Evolutionary conservation across 2,113 vertebrate genomes (phyloP), one percentile per base, ranked within the genome.

Genomic region (Engystomops pustulosus): DNA sequence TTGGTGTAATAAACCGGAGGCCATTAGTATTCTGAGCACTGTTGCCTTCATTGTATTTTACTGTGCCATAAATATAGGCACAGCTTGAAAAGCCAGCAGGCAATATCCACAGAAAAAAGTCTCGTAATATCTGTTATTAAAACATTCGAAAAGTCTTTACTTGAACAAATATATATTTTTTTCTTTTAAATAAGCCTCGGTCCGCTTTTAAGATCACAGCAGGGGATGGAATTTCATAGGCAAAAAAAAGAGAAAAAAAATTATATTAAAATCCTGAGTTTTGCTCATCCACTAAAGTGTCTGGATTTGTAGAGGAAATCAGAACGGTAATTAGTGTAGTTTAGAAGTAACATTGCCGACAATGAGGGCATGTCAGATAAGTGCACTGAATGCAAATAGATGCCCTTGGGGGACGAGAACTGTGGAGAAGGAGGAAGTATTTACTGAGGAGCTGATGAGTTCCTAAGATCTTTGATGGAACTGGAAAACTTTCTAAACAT

Each of bases 51-150:
- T 88, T 89, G 88, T 92, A 86, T 89, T 91, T 92, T 92, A 89
- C 90, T 90, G 90, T 90, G 88, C 87, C 89, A 89, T 91, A 91
- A 91, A 92, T 92, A 90, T 58, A 75, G 79, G 44, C 90, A 87
- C 91, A 90, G 90, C 88, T 6, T 82, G 90, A 89, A 87, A 85
- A 88, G 89, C 89, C 90, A 90, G 90, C 89, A 89, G 89, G 90
- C 87, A 82, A 70, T 36, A 87, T 88, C 90, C 87, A 89, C 67
- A 88, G 89, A 90, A 91, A n/a, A 90, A 91, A 84, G 87, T 89
- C 88, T 89, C 86, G 86, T 88, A 89, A 89, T 90, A 89, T 92
- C 89, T 91, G 89, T 91, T 91, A 91, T 90, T 91, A 90, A 91
- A 92, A 90, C 89, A 89, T 92, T 84, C 67, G 20, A 89, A 90